phyloP scores from a whole-genome alignment of 2,888 invertebrate species.

The Lepidocyrtinus sp. region DNA sequence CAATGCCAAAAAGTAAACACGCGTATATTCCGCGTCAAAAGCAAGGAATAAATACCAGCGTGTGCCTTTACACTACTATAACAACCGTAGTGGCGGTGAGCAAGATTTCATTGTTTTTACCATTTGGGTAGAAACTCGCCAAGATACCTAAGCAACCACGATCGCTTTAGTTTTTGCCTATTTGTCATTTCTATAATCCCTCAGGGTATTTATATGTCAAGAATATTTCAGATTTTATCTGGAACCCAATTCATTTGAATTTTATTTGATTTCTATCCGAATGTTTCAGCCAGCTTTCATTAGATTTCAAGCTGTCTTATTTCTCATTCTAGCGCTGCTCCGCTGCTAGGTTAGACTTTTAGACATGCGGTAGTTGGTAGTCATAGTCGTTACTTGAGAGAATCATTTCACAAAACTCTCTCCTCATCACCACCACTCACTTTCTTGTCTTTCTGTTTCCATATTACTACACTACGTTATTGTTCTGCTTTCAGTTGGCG shows the following conservation, averaged over 20 bases:
- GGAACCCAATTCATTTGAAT: slow-evolving; percentile 52
- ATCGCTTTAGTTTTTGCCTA: slow-evolving; percentile 30
- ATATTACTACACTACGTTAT: slow-evolving; percentile 17
- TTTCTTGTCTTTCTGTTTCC: slow-evolving; percentile 32
- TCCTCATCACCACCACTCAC: neutral
- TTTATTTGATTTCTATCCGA: slow-evolving; percentile 46
- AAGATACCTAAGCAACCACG: too few species aligned
- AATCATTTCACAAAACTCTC: too few species aligned
- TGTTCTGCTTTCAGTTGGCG: slow-evolving; percentile 6
- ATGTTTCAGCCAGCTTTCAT: slow-evolving; percentile 51
- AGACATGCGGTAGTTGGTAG: too few species aligned
- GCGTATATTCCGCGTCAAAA: too few species aligned
- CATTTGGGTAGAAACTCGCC: too few species aligned
- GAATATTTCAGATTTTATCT: slow-evolving; percentile 61
- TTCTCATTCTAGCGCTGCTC: slow-evolving; percentile 46
- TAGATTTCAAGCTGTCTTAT: slow-evolving; percentile 50
- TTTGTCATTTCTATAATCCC: slow-evolving; percentile 52
- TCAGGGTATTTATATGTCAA: slow-evolving; percentile 55
- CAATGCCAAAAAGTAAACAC: slow-evolving; percentile 3
- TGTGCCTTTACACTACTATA: too few species aligned
- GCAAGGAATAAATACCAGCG: too few species aligned
- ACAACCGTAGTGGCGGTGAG: too few species aligned
- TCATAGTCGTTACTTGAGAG: too few species aligned
- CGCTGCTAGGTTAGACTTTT: too few species aligned
- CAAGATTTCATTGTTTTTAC: too few species aligned